Conservation (phyloP, 2,888 invertebrate genomes). For the Sinopyrophorus schimmeli region DNA sequence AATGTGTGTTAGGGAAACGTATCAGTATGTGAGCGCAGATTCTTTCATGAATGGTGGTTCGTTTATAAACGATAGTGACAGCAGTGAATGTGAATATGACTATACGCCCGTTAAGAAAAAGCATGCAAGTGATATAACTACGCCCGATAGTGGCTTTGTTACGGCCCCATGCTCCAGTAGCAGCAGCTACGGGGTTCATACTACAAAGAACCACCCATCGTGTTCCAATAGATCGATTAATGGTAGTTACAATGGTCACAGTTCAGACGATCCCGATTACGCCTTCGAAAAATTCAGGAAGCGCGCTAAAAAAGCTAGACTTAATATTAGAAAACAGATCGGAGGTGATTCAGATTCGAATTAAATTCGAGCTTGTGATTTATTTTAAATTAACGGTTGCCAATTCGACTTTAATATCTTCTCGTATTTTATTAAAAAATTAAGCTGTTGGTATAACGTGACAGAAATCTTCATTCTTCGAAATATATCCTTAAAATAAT, state of each 20-base stretch:
- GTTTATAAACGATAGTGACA: constrained; percentile 48
- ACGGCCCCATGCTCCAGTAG: constrained; percentile 48
- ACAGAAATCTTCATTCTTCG: too few species aligned
- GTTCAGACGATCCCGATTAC: constrained; percentile 54
- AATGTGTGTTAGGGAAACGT: constrained; percentile 26
- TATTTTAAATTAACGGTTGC: too few species aligned
- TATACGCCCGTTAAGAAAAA: constrained; percentile 49
- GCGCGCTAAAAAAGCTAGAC: constrained; percentile 63
- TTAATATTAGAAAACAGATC: constrained; percentile 67
- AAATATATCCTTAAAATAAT: too few species aligned
- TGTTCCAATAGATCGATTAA: constrained; percentile 40
- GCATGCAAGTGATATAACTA: constrained; percentile 36
- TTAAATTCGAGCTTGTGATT: constrained; percentile 41
- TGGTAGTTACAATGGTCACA: constrained; percentile 39
- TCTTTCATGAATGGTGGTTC: constrained; percentile 18
- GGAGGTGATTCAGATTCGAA: constrained; percentile 67
- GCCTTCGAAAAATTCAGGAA: constrained; percentile 61
- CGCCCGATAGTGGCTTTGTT: constrained; percentile 51
- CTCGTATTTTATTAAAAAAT: neutral
- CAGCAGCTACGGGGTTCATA: constrained; percentile 36
- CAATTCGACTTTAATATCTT: neutral
- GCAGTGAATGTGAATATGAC: constrained; percentile 42
- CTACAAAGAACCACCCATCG: constrained; percentile 39
- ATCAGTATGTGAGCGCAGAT: constrained; percentile 17
- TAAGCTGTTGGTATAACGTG: too few species aligned